Percentiles rank a stretch among this genome's conserved stretches.
Conservation (phyloP, 2,888 invertebrate species). For the Xestia sexstrigata region DNA sequence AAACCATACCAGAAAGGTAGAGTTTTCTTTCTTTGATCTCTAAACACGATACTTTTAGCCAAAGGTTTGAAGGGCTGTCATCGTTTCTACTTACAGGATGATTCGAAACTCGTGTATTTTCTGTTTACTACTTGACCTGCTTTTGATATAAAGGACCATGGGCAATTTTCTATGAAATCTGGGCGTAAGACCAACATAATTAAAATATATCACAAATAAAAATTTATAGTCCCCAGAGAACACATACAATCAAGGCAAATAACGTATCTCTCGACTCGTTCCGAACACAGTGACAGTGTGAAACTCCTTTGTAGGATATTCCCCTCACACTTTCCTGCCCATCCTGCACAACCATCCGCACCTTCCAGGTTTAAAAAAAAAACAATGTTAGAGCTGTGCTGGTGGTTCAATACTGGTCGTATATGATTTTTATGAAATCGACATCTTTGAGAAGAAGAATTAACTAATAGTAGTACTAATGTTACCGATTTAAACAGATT, state of each 20-base stretch:
- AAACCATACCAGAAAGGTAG: neutral
- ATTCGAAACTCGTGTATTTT: slow-evolving; percentile 2
- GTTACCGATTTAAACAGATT: neutral
- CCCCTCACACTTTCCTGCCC: too few species aligned
- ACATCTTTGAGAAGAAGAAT: neutral
- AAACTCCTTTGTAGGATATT: neutral
- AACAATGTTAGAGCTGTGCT: too few species aligned
- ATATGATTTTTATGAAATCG: neutral
- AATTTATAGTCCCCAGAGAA: neutral
- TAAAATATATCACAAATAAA: neutral
- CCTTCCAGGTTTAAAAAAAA: too few species aligned
- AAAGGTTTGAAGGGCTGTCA: neutral
- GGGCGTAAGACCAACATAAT: neutral
- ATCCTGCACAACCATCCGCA: too few species aligned
- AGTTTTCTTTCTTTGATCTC: slow-evolving; percentile 5
- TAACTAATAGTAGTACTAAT: neutral
- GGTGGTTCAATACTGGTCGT: too few species aligned
- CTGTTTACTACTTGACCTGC: slow-evolving; percentile 4
- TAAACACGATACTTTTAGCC: slow-evolving; percentile 12
- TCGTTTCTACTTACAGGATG: neutral
- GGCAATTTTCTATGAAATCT: neutral
- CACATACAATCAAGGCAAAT: too few species aligned
- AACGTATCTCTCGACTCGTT: too few species aligned
- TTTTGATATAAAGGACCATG: neutral
- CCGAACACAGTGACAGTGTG: neutral